Evolutionary conservation across 1,140 invertebrate genomes (phyloP).

Genomic region (Sycophaga agraensis): DNA sequence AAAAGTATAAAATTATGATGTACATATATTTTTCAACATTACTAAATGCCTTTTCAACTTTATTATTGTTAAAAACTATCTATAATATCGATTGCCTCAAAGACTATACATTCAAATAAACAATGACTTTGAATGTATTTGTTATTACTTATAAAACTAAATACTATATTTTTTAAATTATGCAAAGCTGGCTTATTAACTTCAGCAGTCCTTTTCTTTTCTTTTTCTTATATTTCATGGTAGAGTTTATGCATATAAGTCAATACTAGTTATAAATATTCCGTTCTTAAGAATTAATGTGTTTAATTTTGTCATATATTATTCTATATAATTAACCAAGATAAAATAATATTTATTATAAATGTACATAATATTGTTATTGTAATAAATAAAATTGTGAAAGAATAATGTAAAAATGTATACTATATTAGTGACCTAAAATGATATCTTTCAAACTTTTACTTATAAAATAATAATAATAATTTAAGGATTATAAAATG

Average conservation of each 20-base stretch:
- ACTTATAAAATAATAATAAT: not conserved
- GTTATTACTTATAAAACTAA: not conserved
- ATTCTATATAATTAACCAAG: conserved; percentile 44
- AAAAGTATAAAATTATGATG: conserved; percentile 10
- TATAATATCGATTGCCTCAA: conserved; percentile 23
- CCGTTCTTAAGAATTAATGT: conserved; percentile 41
- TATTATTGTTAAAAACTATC: conserved; percentile 38
- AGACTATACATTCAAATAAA: conserved; percentile 17
- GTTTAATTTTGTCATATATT: conserved; percentile 43
- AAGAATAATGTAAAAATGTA: conserved; percentile 17
- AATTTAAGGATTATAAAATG: too few species aligned
- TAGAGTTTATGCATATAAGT: conserved; percentile 26
- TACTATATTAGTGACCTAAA: too few species aligned
- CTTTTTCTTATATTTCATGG: conserved; percentile 26
- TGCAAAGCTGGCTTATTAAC: too few species aligned
- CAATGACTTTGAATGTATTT: conserved; percentile 6
- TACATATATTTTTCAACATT: conserved; percentile 30
- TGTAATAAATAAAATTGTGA: conserved; percentile 51
- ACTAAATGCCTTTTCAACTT: conserved; percentile 37
- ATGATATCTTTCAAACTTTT: not conserved
- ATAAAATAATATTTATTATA: conserved; percentile 51
- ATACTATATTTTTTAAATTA: conserved; percentile 16
- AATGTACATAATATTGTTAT: conserved; percentile 55
- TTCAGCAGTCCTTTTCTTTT: conserved; percentile 29
- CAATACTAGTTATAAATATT: conserved; percentile 21